Evolutionary conservation across 1,140 invertebrate species (phyloP), one percentile per base, ranked within the genome.

Genomic region (Calycopis cecrops): DNA sequence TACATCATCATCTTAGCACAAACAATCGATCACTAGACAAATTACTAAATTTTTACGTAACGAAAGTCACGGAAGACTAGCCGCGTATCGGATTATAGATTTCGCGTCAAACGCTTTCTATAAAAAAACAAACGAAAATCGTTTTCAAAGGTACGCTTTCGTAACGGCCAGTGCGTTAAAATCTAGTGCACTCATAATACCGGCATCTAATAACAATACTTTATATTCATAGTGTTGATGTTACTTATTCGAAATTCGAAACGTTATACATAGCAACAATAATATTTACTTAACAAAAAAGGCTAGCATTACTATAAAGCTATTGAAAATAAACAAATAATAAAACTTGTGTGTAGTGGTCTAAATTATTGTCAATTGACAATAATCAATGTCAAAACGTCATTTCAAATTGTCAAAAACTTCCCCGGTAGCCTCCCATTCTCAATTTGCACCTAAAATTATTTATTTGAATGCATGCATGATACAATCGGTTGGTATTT

Each of bases 1-100:
- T 83, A 86, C 55, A 86, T 75, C 83, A 86, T 81, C 83, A 86
- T 86, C 62, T 74, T 67, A 64, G 48, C 55, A 67, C 58, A 14
- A 49, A 16, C 48, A 14, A 50, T 50, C 40, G 50, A 42, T 33
- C 38, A 48, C 53, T 35, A 21, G 48, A 55, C 52, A 44, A 48
- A 40, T 50, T 42, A 38, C 14, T 14, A 35, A 54, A 62, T 34
- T 57, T n/a, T 63, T 62, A 63, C 63, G 57, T 59, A 62, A 66
- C 35, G 37, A 33, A 47, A 54, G 60, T 38, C 55, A 62, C 57
- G 57, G 54, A 53, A 48, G 60, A 57, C 48, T 62, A 17, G 33
- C 11, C 52, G 16, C 59, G 57, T 49, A 49, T 48, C 48, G 28
- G 35, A 57, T 59, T 58, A 52, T 55, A 57, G 57, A 62, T 55